Conservation (phyloP, 64 coral and sea anemone genomes). For the Cladopsammia gracilis region DNA sequence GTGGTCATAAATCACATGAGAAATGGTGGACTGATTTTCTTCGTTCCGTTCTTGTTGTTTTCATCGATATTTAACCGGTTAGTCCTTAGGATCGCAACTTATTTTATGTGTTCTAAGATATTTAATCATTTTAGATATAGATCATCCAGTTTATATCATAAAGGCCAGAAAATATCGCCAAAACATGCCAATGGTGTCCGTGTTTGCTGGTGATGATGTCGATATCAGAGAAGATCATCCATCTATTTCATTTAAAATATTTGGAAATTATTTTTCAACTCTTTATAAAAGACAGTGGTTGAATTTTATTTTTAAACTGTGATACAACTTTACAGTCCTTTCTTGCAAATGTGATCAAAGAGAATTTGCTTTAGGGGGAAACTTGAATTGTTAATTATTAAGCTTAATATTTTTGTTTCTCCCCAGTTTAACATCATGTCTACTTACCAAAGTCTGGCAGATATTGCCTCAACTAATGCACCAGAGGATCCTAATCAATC, state of each 20-base stretch:
- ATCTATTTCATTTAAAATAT: too few species aligned
- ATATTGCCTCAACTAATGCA: constrained; percentile 23
- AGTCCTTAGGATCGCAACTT: background rate
- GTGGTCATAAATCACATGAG: constrained; percentile 22
- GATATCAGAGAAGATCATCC: too few species aligned
- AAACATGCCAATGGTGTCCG: too few species aligned
- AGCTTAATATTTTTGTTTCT: background rate
- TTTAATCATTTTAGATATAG: background rate
- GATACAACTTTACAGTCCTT: too few species aligned
- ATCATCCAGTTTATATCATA: background rate
- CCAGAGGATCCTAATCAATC: constrained; percentile 20
- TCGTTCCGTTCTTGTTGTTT: background rate
- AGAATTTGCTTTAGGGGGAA: too few species aligned
- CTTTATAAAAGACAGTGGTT: too few species aligned
- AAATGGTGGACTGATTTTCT: background rate
- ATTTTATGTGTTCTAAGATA: background rate
- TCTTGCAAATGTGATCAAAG: too few species aligned
- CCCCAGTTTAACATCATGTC: constrained; percentile 3
- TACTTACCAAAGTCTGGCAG: background rate
- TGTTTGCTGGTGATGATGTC: too few species aligned
- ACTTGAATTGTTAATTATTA: too few species aligned
- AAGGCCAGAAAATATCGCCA: background rate
- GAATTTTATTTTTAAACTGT: too few species aligned
- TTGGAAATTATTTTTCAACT: too few species aligned
- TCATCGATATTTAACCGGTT: constrained; percentile 5